A percentile compares a stretch with the other conserved stretches of the same genome.
These are phyloP conservation scores for Notolepis coatsorum DNA, from an alignment of 2,797 vertebrate species.

Conservation along the genomic window DNA sequence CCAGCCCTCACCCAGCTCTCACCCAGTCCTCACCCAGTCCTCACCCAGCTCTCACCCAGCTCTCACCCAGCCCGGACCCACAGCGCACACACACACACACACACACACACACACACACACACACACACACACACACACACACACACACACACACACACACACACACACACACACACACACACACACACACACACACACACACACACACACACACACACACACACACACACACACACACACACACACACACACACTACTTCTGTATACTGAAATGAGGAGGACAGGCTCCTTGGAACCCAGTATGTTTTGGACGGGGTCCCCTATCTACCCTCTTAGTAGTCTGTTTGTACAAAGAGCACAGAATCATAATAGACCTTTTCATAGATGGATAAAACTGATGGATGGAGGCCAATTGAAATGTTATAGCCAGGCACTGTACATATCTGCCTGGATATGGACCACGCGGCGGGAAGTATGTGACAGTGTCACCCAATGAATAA, in stretches of 20 bases:
- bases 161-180: no score
- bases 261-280: constrained; percentile 65
- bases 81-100: no score
- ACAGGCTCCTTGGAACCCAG: constrained; percentile 65
- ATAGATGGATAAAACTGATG: constrained; percentile 71
- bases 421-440: constrained; percentile 62
- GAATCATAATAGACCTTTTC: constrained; percentile 78
- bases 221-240: constrained; percentile 73
- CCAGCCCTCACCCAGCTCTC: no score
- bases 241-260: constrained; percentile 65
- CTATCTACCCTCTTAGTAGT: constrained; percentile 61
- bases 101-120: no score
- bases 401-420: constrained; percentile 63
- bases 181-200: no score
- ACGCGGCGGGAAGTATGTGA: no score
- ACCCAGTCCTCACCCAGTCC: no score
- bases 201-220: constrained; percentile 50
- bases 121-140: no score
- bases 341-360: constrained; percentile 71
- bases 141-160: no score
- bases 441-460: constrained; percentile 60
- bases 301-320: constrained; percentile 53
- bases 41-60: no score
- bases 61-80: no score
- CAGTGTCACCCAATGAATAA: no score